Conservation (phyloP, 2,888 invertebrate genomes). For the Acrobasis consociella region DNA sequence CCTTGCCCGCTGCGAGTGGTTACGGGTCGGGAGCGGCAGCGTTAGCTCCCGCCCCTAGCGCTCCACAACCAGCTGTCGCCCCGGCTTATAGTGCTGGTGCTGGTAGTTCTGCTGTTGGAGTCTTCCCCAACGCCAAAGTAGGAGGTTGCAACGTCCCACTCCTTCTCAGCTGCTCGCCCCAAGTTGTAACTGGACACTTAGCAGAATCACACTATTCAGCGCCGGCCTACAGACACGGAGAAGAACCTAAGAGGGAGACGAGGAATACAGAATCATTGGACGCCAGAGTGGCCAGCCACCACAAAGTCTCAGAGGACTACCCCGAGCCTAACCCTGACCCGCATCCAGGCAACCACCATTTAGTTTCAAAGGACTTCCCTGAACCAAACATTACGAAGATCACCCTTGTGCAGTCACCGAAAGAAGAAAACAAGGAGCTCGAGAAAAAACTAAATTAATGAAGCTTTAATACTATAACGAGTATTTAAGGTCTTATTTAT, state of each 20-base stretch:
- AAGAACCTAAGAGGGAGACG: conserved; percentile 31
- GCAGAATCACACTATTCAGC: conserved; percentile 26
- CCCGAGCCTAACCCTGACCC: conserved; percentile 30
- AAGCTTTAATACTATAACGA: neutral
- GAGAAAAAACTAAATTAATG: neutral
- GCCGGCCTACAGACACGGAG: conserved; percentile 34
- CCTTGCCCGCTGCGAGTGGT: neutral
- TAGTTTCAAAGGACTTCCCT: conserved; percentile 47
- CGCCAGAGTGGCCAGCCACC: conserved; percentile 35
- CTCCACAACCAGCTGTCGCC: neutral
- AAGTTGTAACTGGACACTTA: conserved; percentile 41
- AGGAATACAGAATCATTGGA: conserved; percentile 28
- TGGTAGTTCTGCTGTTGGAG: conserved; percentile 33
- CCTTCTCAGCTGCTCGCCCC: conserved; percentile 46
- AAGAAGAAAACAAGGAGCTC: neutral
- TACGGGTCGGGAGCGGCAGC: neutral
- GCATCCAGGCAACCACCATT: conserved; percentile 37
- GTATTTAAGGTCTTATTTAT: conserved; percentile 1
- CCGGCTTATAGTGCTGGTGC: neutral
- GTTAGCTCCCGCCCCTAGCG: neutral
- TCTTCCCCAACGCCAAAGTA: conserved; percentile 41
- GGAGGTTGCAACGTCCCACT: conserved; percentile 42
- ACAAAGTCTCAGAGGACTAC: conserved; percentile 45
- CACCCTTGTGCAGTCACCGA: neutral
- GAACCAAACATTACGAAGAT: conserved; percentile 34